Percentiles rank a stretch among this genome's conserved stretches.
Evolutionary conservation across 2,797 vertebrate genomes (phyloP).

Genomic region (Hydrophis major): DNA sequence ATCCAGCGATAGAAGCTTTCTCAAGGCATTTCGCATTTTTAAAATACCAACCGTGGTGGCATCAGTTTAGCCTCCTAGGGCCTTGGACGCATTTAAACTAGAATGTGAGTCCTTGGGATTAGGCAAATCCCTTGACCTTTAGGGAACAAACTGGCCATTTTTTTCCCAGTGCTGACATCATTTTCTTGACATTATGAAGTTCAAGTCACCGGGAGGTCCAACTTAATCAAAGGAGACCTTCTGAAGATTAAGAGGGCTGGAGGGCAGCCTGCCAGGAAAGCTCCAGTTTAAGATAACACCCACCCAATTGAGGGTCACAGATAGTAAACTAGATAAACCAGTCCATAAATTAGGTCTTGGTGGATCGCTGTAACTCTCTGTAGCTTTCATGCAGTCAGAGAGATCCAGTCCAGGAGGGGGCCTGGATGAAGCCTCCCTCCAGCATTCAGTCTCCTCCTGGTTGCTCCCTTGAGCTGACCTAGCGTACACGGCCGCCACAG

Average conservation of each 20-base stretch:
- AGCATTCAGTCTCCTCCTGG: too few species aligned
- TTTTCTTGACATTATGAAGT: neutral
- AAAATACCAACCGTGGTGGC: neutral
- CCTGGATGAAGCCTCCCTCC: too few species aligned
- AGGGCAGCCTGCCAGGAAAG: neutral
- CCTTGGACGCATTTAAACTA: constrained; percentile 34
- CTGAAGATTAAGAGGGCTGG: neutral
- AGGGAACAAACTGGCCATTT: neutral
- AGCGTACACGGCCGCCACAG: too few species aligned
- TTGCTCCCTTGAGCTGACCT: too few species aligned
- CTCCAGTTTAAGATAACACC: neutral
- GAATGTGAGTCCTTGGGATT: neutral
- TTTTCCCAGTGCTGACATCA: neutral
- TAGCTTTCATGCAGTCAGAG: too few species aligned
- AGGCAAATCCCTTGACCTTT: neutral
- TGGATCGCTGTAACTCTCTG: too few species aligned
- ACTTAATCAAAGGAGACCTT: fast-evolving
- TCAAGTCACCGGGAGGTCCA: fast-evolving
- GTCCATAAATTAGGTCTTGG: too few species aligned
- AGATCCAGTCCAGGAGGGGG: too few species aligned
- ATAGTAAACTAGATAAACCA: too few species aligned
- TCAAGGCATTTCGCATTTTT: neutral
- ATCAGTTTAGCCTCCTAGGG: neutral
- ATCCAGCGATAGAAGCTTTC: neutral
- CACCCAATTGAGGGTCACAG: neutral